Percentiles rank a stretch among this genome's conserved stretches.
These are phyloP conservation scores for Mesorhabditis sp. DNA, from an alignment of 2,888 invertebrate species.

Conservation along the genomic window DNA sequence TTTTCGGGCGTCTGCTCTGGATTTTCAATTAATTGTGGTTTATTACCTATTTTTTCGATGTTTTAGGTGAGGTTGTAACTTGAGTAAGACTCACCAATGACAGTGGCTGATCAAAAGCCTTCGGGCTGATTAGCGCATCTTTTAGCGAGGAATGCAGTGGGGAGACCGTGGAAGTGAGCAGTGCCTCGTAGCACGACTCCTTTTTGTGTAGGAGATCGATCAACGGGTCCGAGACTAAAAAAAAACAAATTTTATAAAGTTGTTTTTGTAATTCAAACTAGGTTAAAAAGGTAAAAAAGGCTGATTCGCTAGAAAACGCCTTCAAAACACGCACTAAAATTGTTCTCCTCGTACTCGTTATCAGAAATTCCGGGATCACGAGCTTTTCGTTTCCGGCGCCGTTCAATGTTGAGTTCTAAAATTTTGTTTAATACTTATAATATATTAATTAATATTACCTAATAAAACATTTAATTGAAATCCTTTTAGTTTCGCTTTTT, in stretches of 20 bases:
- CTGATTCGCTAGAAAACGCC: too few relatives aligned
- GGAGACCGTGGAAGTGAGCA: constrained; percentile 27
- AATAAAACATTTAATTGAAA: background rate
- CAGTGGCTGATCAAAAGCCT: constrained; percentile 33
- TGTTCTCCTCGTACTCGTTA: constrained; percentile 19
- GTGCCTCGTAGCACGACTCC: constrained; percentile 31
- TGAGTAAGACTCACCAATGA: constrained; percentile 19
- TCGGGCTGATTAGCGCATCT: constrained; percentile 26
- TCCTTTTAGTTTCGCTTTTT: background rate
- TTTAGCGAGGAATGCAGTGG: constrained; percentile 28
- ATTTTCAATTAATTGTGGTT: too few relatives aligned
- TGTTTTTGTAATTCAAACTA: too few relatives aligned
- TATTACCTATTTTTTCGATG: too few relatives aligned
- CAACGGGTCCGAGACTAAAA: constrained; percentile 26
- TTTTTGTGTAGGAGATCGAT: constrained; percentile 34
- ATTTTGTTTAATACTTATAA: background rate
- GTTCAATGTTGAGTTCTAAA: constrained; percentile 53
- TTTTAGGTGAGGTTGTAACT: too few relatives aligned
- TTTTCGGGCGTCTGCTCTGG: too few relatives aligned
- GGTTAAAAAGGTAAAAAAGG: too few relatives aligned
- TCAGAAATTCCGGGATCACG: constrained; percentile 20
- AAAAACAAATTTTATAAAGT: too few relatives aligned
- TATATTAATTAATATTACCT: background rate
- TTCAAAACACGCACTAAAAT: background rate
- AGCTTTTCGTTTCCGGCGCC: constrained; percentile 49